Evolutionary conservation across 2,113 vertebrate species (phyloP).

Genomic region (Eubucco bourcierii): DNA sequence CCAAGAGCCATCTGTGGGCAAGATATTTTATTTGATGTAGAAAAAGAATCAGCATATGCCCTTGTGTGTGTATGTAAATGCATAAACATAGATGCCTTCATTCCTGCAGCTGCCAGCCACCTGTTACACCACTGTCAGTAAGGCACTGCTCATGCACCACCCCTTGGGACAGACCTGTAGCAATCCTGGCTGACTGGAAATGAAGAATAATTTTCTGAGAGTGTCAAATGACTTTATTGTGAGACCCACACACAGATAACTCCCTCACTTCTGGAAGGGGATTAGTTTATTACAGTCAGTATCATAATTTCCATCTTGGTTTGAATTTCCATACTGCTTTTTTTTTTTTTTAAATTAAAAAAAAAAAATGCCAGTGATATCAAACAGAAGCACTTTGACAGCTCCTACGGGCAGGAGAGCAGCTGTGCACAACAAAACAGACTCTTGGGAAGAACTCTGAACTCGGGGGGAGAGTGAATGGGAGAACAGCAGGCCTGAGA

Average conservation of each 20-base stretch:
- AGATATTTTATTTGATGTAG: neutral
- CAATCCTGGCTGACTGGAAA: neutral
- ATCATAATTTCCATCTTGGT: neutral
- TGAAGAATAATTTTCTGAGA: neutral
- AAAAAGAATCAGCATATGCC: neutral
- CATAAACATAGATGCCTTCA: neutral
- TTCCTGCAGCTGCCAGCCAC: neutral
- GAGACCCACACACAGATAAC: neutral
- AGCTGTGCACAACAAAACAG: neutral
- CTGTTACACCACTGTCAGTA: neutral
- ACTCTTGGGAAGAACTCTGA: neutral
- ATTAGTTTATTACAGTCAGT: neutral
- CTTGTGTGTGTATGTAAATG: neutral
- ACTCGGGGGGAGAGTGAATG: neutral
- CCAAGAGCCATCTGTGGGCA: conserved; percentile 5
- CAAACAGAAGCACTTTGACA: neutral
- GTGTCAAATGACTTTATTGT: neutral
- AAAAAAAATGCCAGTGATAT: neutral
- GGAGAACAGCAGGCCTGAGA: neutral
- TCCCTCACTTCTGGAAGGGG: neutral
- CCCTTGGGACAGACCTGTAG: neutral
- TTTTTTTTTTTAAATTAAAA: neutral
- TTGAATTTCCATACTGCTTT: neutral
- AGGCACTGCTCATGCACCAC: neutral
- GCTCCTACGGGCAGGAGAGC: neutral